Conservation (phyloP, 2,113 vertebrate genomes). For the Nycticryphes semicollaris region DNA sequence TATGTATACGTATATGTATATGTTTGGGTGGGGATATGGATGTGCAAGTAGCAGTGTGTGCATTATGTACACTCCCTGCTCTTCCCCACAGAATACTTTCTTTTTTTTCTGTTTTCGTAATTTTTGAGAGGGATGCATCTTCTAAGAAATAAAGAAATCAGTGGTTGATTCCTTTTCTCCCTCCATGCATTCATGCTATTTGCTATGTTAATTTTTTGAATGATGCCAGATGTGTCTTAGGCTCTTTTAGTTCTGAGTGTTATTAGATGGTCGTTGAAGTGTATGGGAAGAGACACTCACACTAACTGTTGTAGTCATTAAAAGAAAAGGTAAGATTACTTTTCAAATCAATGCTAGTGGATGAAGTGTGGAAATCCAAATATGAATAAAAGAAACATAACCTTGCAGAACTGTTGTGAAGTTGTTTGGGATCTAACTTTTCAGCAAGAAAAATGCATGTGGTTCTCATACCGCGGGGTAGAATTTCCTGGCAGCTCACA, state of each 20-base stretch:
- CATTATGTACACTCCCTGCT: not conserved
- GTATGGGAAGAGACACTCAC: not conserved
- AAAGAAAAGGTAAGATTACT: constrained; percentile 24
- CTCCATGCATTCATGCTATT: not conserved
- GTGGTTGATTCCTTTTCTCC: not conserved
- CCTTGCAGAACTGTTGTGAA: not conserved
- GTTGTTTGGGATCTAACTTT: not conserved
- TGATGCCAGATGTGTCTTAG: not conserved
- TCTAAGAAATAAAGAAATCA: constrained; percentile 26
- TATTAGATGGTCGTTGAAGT: constrained; percentile 6
- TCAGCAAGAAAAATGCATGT: not conserved
- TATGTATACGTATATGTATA: not conserved
- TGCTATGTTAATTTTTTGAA: not conserved
- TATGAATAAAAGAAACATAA: constrained; percentile 58
- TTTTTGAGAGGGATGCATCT: constrained; percentile 4
- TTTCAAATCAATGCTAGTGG: constrained; percentile 12
- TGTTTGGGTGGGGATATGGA: not conserved
- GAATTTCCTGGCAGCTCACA: not conserved
- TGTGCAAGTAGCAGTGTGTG: not conserved
- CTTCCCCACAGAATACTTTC: not conserved
- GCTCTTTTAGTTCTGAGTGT: constrained; percentile 39
- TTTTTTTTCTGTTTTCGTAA: not conserved
- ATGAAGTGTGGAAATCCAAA: constrained; percentile 13
- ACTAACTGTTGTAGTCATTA: constrained; percentile 22
- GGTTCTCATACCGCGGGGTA: not conserved